A percentile compares a stretch with the other conserved stretches of the same genome.
phyloP scores from a whole-genome alignment of 1,140 invertebrate species.

The Elymnias hypermnestra region DNA sequence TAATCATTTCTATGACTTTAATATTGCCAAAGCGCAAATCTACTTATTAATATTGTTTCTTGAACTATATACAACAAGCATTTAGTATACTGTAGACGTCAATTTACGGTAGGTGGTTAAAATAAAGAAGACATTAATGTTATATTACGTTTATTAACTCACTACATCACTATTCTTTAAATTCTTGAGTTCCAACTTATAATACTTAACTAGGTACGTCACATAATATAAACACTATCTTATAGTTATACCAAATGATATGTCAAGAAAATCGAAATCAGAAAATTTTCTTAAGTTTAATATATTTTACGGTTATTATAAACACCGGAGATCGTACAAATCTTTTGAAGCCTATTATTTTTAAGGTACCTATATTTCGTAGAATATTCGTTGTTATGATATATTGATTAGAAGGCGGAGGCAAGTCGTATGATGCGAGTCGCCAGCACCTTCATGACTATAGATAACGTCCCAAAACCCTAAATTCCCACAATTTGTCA shows the following conservation, averaged over 20 bases:
- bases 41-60: too few species aligned
- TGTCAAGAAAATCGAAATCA: constrained; percentile 55
- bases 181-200: constrained; percentile 69
- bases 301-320: constrained; percentile 56
- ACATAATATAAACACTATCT: constrained; percentile 68
- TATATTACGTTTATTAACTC: constrained; percentile 67
- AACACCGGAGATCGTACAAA: constrained; percentile 61
- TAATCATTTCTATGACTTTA: too few species aligned
- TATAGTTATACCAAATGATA: constrained; percentile 63
- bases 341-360: constrained; percentile 37
- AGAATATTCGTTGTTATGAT: constrained; percentile 55
- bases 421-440: constrained; percentile 63
- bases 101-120: too few species aligned
- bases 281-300: constrained; percentile 61
- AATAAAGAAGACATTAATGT: constrained; percentile 38
- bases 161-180: constrained; percentile 68
- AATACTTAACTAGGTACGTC: constrained; percentile 70
- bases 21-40: too few species aligned
- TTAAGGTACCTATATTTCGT: constrained; percentile 46
- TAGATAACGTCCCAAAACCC: constrained; percentile 49
- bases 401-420: constrained; percentile 50
- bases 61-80: too few species aligned
- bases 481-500: constrained; percentile 39
- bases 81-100: too few species aligned
- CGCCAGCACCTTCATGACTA: constrained; percentile 65